Conservation (phyloP, 2,113 vertebrate species). For the Seriola aureovittata region DNA sequence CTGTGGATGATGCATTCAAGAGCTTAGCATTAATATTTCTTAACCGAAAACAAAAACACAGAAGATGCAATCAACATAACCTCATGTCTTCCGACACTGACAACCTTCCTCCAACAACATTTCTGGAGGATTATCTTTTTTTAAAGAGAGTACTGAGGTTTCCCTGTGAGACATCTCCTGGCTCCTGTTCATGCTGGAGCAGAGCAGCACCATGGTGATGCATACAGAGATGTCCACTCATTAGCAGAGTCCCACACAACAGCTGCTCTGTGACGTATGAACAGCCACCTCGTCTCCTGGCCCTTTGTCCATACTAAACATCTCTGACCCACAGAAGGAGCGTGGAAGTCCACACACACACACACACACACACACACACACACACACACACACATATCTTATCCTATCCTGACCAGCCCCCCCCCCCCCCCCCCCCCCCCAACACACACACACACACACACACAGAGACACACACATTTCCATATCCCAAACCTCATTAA, state of each 20-base stretch:
- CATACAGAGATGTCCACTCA: slow-evolving; percentile 79
- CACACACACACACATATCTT: too few relatives aligned
- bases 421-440: too few relatives aligned
- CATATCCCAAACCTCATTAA: slow-evolving; percentile 76
- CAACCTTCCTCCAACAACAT: background rate
- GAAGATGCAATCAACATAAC: background rate
- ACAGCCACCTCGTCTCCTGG: slow-evolving; percentile 73
- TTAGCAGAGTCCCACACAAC: slow-evolving; percentile 83
- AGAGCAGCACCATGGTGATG: slow-evolving; percentile 74
- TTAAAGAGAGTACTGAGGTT: slow-evolving; percentile 33
- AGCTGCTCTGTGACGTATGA: slow-evolving; percentile 80
- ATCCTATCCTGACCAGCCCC: slow-evolving; percentile 47
- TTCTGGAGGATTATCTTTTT: slow-evolving; percentile 1
- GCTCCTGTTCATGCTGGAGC: slow-evolving; percentile 62
- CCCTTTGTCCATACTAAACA: slow-evolving; percentile 71
- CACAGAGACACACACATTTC: slow-evolving; percentile 58
- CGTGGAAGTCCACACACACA: slow-evolving; percentile 42
- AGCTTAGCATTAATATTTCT: background rate
- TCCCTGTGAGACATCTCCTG: slow-evolving; percentile 63
- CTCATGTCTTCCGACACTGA: background rate
- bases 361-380: slow-evolving; percentile 40
- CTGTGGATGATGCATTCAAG: background rate
- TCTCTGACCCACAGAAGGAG: slow-evolving; percentile 72
- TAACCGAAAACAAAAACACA: background rate
- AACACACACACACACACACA: slow-evolving; percentile 36